Evolutionary conservation across 2,888 invertebrate species (phyloP), one percentile per base, ranked within the genome.

Genomic region (Athrips mouffetella): DNA sequence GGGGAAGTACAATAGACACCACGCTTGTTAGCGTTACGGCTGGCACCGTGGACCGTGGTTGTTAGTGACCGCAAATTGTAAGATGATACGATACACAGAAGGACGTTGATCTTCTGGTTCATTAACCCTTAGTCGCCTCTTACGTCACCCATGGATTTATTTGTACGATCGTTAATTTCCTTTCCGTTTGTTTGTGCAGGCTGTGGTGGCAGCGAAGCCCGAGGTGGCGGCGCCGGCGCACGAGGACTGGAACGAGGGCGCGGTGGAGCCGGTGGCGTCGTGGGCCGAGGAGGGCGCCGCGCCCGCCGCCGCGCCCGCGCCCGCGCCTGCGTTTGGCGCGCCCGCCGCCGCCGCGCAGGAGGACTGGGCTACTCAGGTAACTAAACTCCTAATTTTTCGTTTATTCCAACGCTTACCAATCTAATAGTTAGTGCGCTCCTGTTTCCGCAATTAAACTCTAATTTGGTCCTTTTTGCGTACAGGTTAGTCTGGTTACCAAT

Each of bases 341-440:
- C 67, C 84, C 1, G 33, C 71, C 85, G 33, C 71, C 85, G 20
- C 37, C 10, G 76, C 81, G 0, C 91, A 91, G 31, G 81, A 90
- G 50, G 90, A 90, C 55, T 92, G 92, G 92, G 91, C 91, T 54
- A 75, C 85, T 41, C 87, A 88, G 85, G 87, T 88, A 67, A 30
- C 1, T 6, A 8, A 3, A n/a, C 27, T 27, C 21, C n/a, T 2
- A 37, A 1, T 10, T 1, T 13, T 13, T 4, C 31, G 5, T 13
- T n/a, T 2, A 30, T 11, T 3, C 5, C 4, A 30, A 5, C n/a
- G n/a, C 2, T n/a, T 13, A 31, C 6, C 10, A 18, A 16, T 15
- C n/a, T n/a, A n/a, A n/a, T n/a, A n/a, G n/a, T n/a, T n/a, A n/a
- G n/a, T n/a, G n/a, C n/a, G n/a, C n/a, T n/a, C n/a, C n/a, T n/a